Conservation (phyloP, 1,140 invertebrate species). For the Eriosoma lanigerum region DNA sequence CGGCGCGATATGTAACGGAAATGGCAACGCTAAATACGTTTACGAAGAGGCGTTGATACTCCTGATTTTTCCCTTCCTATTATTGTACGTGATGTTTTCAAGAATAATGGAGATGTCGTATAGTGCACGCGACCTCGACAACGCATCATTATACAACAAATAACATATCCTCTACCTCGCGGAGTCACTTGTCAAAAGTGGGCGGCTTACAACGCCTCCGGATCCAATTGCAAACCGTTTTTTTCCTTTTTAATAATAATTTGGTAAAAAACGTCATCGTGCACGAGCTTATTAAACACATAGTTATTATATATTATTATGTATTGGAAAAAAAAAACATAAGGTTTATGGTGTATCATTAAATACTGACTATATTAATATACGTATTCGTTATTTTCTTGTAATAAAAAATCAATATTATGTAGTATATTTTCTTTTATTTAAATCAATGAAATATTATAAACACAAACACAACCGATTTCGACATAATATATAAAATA, state of each 20-base stretch:
- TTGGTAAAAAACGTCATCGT: slow-evolving; percentile 9
- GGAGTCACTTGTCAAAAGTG: slow-evolving; percentile 46
- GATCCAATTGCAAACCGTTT: slow-evolving; percentile 24
- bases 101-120: slow-evolving; percentile 44
- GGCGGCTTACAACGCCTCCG: slow-evolving; percentile 42
- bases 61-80: slow-evolving; percentile 13
- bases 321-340: not conserved
- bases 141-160: slow-evolving; percentile 44
- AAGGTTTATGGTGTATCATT: not conserved
- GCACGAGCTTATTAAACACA: slow-evolving; percentile 19
- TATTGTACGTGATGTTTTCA: slow-evolving; percentile 38
- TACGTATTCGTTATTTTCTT: too few relatives aligned
- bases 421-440: too few relatives aligned
- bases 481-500: not conserved
- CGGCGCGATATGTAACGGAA: slow-evolving; percentile 3
- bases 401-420: too few relatives aligned
- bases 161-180: slow-evolving; percentile 30
- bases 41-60: slow-evolving; percentile 30
- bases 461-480: too few relatives aligned
- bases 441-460: too few relatives aligned
- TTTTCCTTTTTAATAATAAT: not conserved
- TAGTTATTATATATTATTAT: not conserved
- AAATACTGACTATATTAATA: too few relatives aligned
- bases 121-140: slow-evolving; percentile 34
- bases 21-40: slow-evolving; percentile 14